Base-by-base conservation (phyloP, 2,797 vertebrate species). In the Oreortyx pictus region DNA sequence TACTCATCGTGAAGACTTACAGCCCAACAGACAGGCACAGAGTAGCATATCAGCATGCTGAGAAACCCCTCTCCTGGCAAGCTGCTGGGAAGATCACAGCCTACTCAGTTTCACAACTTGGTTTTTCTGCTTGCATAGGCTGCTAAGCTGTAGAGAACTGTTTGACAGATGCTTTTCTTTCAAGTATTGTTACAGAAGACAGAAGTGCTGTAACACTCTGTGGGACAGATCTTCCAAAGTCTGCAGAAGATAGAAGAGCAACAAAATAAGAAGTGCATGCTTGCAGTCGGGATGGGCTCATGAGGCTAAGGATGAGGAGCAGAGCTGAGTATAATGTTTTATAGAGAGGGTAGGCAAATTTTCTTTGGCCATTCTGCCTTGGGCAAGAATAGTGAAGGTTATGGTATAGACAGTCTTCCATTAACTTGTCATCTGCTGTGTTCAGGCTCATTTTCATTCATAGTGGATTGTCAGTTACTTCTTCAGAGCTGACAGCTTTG, bases 401-500 rank as follows among this genome's bases (percentile, higher is more conserved):
- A 43, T 46, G 25, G 14, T 61, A 29, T n/a, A 81, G 43, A 16
- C 35, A 70, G 14, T 39, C 54, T n/a, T 88, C 52, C 27, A 27
- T 87, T 88, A 57, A 29, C 54, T 72, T 79, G 15, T 81, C 74
- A 78, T 85, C 22, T 60, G 3, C 31, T 86, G 52, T 60, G 22
- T 73, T 93, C 2, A 2, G 27, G 11, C 33, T 70, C 56, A 33
- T 90, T 90, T 89, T 74, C 27, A 75, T 91, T 88, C 60, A 27
- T 52, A 64, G 43, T 60, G 73, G 83, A 41, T 72, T 88, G 56
- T 61, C 41, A 60, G 62, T 66, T 94, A 25, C 33, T 75, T 77
- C 31, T 74, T 83, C 43, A 78, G 66, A 70, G 41, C 84, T 86
- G 88, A 46, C 84, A 83, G 54, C 35, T 93, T 83, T 81, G 71